These are phyloP conservation scores for Wiebesia pumilae DNA, from an alignment of 1,140 invertebrate species.

Conservation along the genomic window DNA sequence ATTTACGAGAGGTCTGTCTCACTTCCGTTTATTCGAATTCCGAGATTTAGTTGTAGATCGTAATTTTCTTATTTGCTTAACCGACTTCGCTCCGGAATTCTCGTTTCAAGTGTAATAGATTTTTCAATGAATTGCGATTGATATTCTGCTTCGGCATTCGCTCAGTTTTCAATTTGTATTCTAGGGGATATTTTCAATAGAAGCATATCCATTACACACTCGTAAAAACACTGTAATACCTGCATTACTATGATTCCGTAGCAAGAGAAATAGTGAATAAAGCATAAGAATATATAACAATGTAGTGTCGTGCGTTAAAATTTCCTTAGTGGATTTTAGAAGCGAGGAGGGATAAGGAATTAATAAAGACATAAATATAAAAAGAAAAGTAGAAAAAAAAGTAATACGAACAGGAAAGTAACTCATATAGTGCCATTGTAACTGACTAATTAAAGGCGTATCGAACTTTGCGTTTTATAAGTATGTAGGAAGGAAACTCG, in stretches of 20 bases:
- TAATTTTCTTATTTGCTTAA: too few species aligned
- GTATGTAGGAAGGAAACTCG: slow-evolving; percentile 26
- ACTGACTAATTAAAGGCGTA: slow-evolving; percentile 62
- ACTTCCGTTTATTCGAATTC: neutral
- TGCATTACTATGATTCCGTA: slow-evolving; percentile 15
- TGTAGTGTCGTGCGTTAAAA: slow-evolving; percentile 27
- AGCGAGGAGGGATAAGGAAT: neutral
- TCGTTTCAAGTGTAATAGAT: neutral
- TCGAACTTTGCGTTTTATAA: slow-evolving; percentile 37
- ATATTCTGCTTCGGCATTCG: too few species aligned
- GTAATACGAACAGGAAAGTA: slow-evolving; percentile 37
- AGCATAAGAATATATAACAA: slow-evolving; percentile 30
- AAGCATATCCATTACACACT: neutral
- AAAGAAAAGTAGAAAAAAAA: slow-evolving; percentile 60
- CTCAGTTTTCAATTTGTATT: neutral
- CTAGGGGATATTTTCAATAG: neutral
- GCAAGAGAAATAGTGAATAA: neutral
- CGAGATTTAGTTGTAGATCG: neutral
- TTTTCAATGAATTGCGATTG: neutral
- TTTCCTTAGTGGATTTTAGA: slow-evolving; percentile 1
- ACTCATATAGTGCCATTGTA: slow-evolving; percentile 73
- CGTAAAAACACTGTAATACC: neutral
- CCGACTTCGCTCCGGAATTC: too few species aligned
- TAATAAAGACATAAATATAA: slow-evolving; percentile 14
- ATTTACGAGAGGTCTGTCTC: neutral